Evolutionary conservation across 2,797 vertebrate genomes (phyloP).

Genomic region (Falco peregrinus): DNA sequence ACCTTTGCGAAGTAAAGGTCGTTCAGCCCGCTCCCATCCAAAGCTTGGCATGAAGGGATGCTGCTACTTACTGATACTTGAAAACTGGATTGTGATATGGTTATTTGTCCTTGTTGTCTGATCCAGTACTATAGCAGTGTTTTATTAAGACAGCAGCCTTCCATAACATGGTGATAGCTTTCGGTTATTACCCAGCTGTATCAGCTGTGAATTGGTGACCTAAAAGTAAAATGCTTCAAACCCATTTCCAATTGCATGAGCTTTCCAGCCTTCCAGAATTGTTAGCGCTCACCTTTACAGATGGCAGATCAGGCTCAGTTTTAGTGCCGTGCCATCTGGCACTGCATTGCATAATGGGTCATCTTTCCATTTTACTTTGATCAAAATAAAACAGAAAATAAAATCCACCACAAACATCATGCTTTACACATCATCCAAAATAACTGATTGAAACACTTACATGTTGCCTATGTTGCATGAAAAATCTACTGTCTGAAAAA

Average conservation of each 20-base stretch:
- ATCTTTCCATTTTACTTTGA: background rate
- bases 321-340: background rate
- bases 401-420: background rate
- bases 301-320: background rate
- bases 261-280: background rate
- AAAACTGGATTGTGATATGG: background rate
- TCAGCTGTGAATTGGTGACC: background rate
- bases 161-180: background rate
- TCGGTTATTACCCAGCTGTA: background rate
- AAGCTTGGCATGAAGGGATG: too few relatives aligned
- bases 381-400: background rate
- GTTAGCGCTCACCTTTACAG: background rate
- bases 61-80: background rate
- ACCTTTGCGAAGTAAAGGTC: background rate
- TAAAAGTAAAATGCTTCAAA: background rate
- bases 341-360: background rate
- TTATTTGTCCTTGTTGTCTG: background rate
- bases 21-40: background rate
- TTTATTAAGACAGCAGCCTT: background rate
- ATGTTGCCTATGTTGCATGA: background rate
- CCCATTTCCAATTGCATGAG: background rate
- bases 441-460: fast-evolving
- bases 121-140: background rate
- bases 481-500: background rate
- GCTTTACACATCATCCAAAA: background rate